Evolutionary conservation across 2,797 vertebrate species (phyloP).

Genomic region (Tarsius wallacei): DNA sequence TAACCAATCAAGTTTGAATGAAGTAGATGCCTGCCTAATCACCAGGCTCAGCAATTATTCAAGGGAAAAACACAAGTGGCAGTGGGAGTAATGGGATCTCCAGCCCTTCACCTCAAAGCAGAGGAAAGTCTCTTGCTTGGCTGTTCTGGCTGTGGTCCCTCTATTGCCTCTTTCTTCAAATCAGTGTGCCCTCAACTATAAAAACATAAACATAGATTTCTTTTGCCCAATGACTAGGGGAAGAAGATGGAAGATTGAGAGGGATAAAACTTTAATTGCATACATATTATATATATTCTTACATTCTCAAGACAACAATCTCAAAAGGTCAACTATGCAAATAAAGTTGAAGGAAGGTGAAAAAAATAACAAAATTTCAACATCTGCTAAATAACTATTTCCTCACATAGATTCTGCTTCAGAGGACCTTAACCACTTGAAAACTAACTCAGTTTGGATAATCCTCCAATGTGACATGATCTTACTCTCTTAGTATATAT

Average conservation of each 20-base stretch:
- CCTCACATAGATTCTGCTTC: slow-evolving; percentile 10
- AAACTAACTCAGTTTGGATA: slow-evolving; percentile 6
- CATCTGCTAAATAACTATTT: slow-evolving; percentile 49
- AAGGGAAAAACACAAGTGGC: background rate
- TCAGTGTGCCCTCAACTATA: background rate
- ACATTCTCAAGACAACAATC: slow-evolving; percentile 30
- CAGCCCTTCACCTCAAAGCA: slow-evolving; percentile 6
- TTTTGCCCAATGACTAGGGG: background rate
- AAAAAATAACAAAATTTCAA: slow-evolving; percentile 42
- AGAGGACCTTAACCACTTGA: background rate
- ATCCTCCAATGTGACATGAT: slow-evolving; percentile 35
- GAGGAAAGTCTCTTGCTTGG: background rate
- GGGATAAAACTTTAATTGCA: background rate
- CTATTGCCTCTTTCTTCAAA: background rate
- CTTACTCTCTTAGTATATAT: slow-evolving; percentile 60
- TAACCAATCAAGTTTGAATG: background rate
- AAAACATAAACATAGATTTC: background rate
- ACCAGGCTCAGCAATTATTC: background rate
- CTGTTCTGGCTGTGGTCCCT: background rate
- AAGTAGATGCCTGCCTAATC: background rate
- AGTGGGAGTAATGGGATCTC: background rate
- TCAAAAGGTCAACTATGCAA: background rate
- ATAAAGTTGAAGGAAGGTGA: background rate
- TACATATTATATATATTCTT: background rate
- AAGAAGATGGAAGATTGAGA: background rate